Conservation (phyloP, 2,888 invertebrate genomes). For the Brachylomia viminalis region DNA sequence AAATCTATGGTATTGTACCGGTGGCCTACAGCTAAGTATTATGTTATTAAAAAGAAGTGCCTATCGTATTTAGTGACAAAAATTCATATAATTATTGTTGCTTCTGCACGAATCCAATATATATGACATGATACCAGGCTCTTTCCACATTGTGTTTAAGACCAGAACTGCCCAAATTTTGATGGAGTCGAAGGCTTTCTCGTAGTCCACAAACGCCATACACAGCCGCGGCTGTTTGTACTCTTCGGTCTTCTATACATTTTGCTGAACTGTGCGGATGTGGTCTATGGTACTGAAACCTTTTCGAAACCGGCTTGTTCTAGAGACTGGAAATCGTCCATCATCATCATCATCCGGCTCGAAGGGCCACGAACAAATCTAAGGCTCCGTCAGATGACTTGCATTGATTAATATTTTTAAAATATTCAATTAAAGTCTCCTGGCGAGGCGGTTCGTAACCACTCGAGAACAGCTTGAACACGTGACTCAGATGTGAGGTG, state of each 20-base stretch:
- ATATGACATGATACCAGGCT: neutral
- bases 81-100: neutral
- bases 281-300: neutral
- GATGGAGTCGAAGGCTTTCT: neutral
- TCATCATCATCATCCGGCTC: constrained; percentile 14
- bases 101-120: neutral
- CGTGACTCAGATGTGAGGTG: neutral
- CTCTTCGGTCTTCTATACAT: neutral
- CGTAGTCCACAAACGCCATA: neutral
- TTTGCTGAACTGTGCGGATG: neutral
- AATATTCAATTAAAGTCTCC: no score
- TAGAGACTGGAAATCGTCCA: neutral
- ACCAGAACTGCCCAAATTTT: neutral
- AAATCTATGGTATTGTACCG: no score
- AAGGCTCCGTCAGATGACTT: no score
- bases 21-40: no score
- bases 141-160: neutral
- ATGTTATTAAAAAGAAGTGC: no score
- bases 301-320: neutral
- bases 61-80: no score
- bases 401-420: neutral
- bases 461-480: neutral
- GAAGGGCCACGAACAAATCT: neutral
- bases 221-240: neutral
- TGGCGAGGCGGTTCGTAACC: neutral